Conservation (phyloP, 2,113 vertebrate species). For the Protobothrops mucrosquamatus region DNA sequence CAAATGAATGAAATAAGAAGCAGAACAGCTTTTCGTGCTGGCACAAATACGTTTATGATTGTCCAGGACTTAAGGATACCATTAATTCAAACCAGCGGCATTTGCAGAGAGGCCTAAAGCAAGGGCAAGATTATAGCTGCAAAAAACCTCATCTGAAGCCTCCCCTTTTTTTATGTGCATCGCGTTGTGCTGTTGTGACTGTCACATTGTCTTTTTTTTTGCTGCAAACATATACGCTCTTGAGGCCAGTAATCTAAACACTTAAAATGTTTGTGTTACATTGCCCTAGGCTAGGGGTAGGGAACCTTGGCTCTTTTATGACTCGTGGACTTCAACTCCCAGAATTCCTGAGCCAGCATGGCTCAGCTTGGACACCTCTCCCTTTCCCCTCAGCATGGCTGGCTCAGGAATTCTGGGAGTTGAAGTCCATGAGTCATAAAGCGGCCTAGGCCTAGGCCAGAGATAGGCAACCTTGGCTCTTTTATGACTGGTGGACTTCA, state of each 20-base stretch:
- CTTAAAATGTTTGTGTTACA: neutral
- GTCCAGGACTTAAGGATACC: slow-evolving; percentile 22
- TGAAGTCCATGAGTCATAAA: too few relatives aligned
- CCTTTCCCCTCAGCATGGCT: too few relatives aligned
- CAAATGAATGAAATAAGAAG: neutral
- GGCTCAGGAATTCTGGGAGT: too few relatives aligned
- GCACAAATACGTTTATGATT: slow-evolving; percentile 33
- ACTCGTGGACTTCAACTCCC: too few relatives aligned
- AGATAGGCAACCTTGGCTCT: too few relatives aligned
- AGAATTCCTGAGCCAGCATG: too few relatives aligned
- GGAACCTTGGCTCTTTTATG: too few relatives aligned
- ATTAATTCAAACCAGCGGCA: slow-evolving; percentile 25
- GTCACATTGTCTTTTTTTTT: neutral
- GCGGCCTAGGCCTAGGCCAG: neutral
- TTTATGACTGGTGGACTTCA: too few relatives aligned
- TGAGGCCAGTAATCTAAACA: neutral
- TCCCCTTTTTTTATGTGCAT: neutral
- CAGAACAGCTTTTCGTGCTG: neutral
- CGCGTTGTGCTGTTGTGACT: neutral
- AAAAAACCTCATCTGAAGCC: neutral
- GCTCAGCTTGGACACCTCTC: too few relatives aligned
- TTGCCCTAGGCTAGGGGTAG: neutral
- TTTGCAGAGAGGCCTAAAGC: neutral
- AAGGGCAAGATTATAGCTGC: neutral
- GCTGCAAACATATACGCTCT: neutral